These are phyloP conservation scores for Solenopsis invicta DNA, from an alignment of 1,140 invertebrate species.

Conservation along the genomic window DNA sequence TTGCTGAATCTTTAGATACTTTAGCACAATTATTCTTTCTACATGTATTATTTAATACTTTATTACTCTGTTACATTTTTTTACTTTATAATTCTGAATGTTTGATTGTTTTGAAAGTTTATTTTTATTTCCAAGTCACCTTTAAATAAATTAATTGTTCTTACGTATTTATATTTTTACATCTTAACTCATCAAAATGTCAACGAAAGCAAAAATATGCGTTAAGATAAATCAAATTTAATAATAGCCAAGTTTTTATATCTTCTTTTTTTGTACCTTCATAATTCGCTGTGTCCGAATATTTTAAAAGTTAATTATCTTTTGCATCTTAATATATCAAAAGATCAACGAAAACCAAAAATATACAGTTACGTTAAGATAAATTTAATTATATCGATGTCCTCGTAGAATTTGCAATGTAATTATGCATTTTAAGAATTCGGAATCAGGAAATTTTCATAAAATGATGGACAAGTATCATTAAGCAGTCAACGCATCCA, in stretches of 20 bases:
- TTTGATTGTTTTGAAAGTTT: neutral
- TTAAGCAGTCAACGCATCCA: neutral
- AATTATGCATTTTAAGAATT: neutral
- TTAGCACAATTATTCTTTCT: no score
- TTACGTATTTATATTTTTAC: neutral
- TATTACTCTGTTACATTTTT: no score
- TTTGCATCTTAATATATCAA: neutral
- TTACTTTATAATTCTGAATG: neutral
- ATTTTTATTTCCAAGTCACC: neutral
- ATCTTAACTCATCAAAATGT: slow-evolving; percentile 3
- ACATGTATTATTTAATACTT: no score
- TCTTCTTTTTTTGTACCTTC: no score
- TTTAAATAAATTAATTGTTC: neutral
- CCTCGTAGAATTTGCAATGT: neutral
- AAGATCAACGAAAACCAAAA: slow-evolving; percentile 2
- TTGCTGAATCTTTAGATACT: no score
- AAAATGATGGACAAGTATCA: slow-evolving; percentile 16
- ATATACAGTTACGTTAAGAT: neutral
- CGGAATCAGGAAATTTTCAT: neutral
- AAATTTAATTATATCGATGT: neutral
- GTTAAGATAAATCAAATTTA: neutral
- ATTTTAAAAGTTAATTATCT: no score
- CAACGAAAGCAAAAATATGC: neutral
- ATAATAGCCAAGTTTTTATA: neutral
- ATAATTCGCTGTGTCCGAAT: no score